A percentile compares a stretch with the other conserved stretches of the same genome.
Evolutionary conservation across 2,113 vertebrate genomes (phyloP).

Genomic region (Toxotes jaculatrix): DNA sequence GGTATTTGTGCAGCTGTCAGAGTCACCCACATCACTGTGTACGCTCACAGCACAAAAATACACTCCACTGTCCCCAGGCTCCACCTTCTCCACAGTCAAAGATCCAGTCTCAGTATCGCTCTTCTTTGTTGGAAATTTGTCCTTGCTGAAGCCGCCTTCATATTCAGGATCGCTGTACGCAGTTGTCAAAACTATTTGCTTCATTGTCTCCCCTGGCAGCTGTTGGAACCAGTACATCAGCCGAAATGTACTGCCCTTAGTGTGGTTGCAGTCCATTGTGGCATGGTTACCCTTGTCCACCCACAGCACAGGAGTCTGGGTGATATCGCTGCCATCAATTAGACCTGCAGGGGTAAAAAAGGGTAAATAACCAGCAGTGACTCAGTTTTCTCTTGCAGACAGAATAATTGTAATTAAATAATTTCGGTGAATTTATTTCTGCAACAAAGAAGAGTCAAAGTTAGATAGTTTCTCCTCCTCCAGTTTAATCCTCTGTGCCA

Average conservation of each 20-base stretch:
- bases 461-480: too few relatives aligned
- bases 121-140: slow-evolving; percentile 18
- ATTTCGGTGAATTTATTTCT: too few relatives aligned
- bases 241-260: accelerated
- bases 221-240: slow-evolving; percentile 75
- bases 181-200: slow-evolving; percentile 49
- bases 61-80: slow-evolving; percentile 29
- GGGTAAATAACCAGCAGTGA: too few relatives aligned
- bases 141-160: slow-evolving; percentile 14
- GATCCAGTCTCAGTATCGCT: slow-evolving; percentile 37
- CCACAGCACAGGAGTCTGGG: slow-evolving; percentile 41
- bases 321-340: slow-evolving; percentile 30
- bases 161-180: accelerated
- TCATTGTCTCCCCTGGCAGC: slow-evolving; percentile 51
- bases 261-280: slow-evolving; percentile 51
- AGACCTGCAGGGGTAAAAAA: neutral
- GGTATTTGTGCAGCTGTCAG: slow-evolving; percentile 24
- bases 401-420: too few relatives aligned
- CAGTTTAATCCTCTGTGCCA: neutral
- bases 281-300: neutral
- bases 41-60: slow-evolving; percentile 26
- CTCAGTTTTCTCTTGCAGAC: too few relatives aligned
- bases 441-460: too few relatives aligned
- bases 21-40: slow-evolving; percentile 39
- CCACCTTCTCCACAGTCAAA: slow-evolving; percentile 57